A percentile compares a stretch with the other conserved stretches of the same genome.
These are phyloP conservation scores for Oryzias melastigma DNA, from an alignment of 2,113 vertebrate genomes.

Conservation along the genomic window DNA sequence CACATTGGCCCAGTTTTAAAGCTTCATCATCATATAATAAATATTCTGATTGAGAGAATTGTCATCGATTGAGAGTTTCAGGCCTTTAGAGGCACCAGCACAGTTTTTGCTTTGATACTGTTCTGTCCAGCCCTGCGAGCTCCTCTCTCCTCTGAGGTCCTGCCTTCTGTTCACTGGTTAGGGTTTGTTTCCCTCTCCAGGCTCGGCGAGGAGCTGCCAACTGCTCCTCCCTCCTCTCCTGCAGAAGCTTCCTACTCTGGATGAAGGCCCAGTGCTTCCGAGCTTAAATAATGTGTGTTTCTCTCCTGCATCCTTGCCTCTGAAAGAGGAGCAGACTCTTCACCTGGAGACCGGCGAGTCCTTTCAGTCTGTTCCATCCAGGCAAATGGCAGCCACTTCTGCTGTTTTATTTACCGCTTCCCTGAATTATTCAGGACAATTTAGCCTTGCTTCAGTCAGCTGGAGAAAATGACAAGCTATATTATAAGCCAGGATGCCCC, in stretches of 20 bases:
- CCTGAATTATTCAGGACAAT: conserved; percentile 75
- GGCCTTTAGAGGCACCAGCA: conserved; percentile 9
- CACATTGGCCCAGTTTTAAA: neutral
- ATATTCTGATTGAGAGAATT: neutral
- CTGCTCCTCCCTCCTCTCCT: conserved; percentile 53
- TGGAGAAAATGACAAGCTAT: conserved; percentile 66
- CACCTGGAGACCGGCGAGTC: conserved; percentile 63
- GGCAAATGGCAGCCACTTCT: conserved; percentile 43
- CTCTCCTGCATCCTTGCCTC: conserved; percentile 52
- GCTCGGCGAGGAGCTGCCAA: conserved; percentile 58
- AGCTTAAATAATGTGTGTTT: conserved; percentile 71
- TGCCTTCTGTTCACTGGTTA: conserved; percentile 73
- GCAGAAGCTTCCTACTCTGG: conserved; percentile 58
- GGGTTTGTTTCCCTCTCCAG: conserved; percentile 62
- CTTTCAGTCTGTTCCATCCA: conserved; percentile 57
- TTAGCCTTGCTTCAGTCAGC: conserved; percentile 70
- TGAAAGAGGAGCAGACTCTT: conserved; percentile 58
- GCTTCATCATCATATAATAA: neutral
- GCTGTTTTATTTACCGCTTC: conserved; percentile 71
- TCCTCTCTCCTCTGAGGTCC: conserved; percentile 42
- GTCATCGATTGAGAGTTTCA: neutral
- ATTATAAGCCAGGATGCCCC: conserved; percentile 68
- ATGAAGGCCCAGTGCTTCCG: conserved; percentile 51
- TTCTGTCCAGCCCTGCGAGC: conserved; percentile 42
- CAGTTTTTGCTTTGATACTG: conserved; percentile 46